Evolutionary conservation across 1,140 invertebrate species (phyloP), one percentile per base, ranked within the genome.

Genomic region (Pararge aegeria): DNA sequence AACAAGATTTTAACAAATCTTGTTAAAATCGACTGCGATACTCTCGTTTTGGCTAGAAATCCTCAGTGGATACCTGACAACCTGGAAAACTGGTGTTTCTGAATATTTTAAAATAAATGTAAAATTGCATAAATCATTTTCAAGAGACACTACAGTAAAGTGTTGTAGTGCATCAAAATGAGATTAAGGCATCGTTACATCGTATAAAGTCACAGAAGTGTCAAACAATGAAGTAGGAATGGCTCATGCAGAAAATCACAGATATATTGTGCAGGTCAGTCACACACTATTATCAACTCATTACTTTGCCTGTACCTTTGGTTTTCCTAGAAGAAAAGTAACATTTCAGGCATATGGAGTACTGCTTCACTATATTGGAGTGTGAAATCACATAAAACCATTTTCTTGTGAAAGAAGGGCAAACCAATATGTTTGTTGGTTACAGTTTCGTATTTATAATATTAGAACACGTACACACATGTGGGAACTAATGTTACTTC

Each of bases 191-290:
- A 62, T 64, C 48, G 57, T 57, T 34, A 48, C 19, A 20, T 20
- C 19, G 10, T 2, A 46, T 46, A 46, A 63, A 44, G 21, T 21
- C 24, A 49, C 49, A 50, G 29, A 40, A 77, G 76, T 73, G 77
- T 80, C 64, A 49, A 70, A 87, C 69, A 79, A 90, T 89, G 84
- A 78, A 83, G 77, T 78, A 90, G 66, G 42, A 72, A 91, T 91
- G 90, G 89, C 89, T 85, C 80, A 87, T 73, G 73, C 86, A 80
- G 89, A 90, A 70, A 91, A 90, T 85, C 90, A 91, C 78, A 87
- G 91, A 76, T 91, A 92, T 73, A 92, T 93, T 82, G 91, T 93
- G 69, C 90, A 91, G 90, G 90, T 90, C 62, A 70, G 79, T 84
- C 19, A 38, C 1, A 19, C 6, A 37, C 12, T 6, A 1, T 0